Evolutionary conservation across 1,140 invertebrate genomes (phyloP).

Genomic region (Diabrotica virgifera): DNA sequence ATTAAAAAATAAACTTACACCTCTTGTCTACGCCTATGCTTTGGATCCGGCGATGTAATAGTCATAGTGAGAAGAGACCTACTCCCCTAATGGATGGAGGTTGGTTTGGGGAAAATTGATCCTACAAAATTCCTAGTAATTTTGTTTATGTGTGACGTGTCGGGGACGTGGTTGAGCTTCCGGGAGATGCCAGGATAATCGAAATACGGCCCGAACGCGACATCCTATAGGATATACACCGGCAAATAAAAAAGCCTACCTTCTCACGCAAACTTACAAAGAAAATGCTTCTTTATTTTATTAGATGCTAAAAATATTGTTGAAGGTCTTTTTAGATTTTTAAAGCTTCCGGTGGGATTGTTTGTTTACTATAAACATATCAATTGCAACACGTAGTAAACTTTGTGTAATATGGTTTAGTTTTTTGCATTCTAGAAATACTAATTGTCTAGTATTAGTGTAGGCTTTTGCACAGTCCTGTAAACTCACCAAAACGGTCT

Average conservation of each 20-base stretch:
- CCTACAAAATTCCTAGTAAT: constrained; percentile 47
- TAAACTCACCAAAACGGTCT: no score
- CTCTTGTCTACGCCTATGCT: not conserved
- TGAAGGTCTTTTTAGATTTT: no score
- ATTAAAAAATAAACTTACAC: no score
- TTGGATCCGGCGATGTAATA: constrained; percentile 33
- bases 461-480: no score
- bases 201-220: constrained; percentile 37
- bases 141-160: constrained; percentile 46
- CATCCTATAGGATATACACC: constrained; percentile 21
- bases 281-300: not conserved
- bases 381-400: no score
- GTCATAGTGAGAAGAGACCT: constrained; percentile 39
- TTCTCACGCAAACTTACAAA: constrained; percentile 7
- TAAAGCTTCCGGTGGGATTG: no score
- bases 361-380: no score
- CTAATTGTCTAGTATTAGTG: no score
- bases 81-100: constrained; percentile 40
- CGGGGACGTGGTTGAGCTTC: constrained; percentile 25
- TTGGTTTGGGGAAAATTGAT: constrained; percentile 39
- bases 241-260: constrained; percentile 17
- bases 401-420: no score
- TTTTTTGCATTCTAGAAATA: no score
- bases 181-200: constrained; percentile 30
- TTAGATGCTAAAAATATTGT: no score